Evolutionary conservation across 2,797 vertebrate species (phyloP).

Genomic region (Poeciliopsis infans): DNA sequence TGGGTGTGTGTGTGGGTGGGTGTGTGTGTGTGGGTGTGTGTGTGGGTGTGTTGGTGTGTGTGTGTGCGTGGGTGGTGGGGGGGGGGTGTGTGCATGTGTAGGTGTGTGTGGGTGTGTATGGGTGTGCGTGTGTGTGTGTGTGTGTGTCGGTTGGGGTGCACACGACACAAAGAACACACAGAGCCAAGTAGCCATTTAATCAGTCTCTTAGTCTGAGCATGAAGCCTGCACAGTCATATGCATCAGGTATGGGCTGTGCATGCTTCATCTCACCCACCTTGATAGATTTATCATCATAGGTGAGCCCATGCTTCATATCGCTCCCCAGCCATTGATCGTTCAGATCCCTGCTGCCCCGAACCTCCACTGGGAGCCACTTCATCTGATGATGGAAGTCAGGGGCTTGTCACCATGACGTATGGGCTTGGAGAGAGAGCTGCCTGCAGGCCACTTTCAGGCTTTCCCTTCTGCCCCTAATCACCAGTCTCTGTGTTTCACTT

Average conservation of each 20-base stretch:
- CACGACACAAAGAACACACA: slow-evolving; percentile 9
- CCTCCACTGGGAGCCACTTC: slow-evolving; percentile 53
- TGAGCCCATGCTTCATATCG: slow-evolving; percentile 60
- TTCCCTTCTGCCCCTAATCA: background rate
- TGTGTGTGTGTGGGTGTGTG: background rate
- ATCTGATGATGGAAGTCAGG: slow-evolving; percentile 60
- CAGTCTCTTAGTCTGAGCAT: slow-evolving; percentile 49
- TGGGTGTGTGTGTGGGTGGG: background rate
- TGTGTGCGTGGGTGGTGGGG: background rate
- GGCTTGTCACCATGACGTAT: slow-evolving; percentile 57
- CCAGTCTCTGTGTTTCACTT: background rate
- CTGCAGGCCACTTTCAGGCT: slow-evolving; percentile 13
- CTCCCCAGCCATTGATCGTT: slow-evolving; percentile 48
- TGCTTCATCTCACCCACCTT: slow-evolving; percentile 57
- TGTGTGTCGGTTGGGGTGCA: background rate
- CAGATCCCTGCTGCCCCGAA: slow-evolving; percentile 30
- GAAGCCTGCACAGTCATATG: slow-evolving; percentile 52
- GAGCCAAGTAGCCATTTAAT: slow-evolving; percentile 55
- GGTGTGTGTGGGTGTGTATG: background rate
- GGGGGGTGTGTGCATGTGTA: too few species aligned
- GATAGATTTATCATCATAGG: slow-evolving; percentile 61
- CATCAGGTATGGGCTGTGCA: slow-evolving; percentile 66
- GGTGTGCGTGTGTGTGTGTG: background rate
- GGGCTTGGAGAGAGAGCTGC: slow-evolving; percentile 45
- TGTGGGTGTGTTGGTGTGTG: too few species aligned